A percentile compares a stretch with the other conserved stretches of the same genome.
phyloP scores from a whole-genome alignment of 2,113 vertebrate genomes.

The Pavo muticus region DNA sequence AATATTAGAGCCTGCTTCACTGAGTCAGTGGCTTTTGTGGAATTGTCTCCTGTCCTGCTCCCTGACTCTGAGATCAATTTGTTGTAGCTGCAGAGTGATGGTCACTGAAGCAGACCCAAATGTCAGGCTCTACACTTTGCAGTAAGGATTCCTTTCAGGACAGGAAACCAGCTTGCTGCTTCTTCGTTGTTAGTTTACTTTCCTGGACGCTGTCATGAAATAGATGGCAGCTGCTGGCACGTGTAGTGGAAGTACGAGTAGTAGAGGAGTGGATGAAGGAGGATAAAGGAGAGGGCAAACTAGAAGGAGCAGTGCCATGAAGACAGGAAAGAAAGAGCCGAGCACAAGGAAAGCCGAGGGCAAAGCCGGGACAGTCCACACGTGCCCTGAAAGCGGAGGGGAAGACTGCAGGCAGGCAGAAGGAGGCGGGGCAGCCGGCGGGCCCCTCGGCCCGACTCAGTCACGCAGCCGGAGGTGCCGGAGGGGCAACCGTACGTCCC shows the following conservation, averaged over 20 bases:
- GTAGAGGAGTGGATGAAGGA: neutral
- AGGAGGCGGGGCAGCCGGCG: too few species aligned
- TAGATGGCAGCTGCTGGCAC: constrained; percentile 2
- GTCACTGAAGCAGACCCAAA: neutral
- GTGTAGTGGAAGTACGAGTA: neutral
- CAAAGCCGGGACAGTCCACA: fast-evolving
- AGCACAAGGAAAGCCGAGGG: too few species aligned
- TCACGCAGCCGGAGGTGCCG: too few species aligned
- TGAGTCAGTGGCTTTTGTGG: neutral
- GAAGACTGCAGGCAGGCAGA: neutral
- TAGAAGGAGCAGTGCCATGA: neutral
- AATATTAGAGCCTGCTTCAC: neutral
- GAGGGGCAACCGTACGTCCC: neutral
- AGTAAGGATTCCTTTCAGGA: constrained; percentile 1
- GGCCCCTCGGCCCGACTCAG: too few species aligned
- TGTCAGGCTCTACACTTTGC: neutral
- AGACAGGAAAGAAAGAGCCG: neutral
- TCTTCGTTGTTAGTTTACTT: constrained; percentile 38
- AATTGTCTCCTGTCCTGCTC: neutral
- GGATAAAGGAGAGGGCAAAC: neutral
- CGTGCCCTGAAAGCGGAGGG: neutral
- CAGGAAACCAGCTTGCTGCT: constrained; percentile 1
- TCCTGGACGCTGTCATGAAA: neutral
- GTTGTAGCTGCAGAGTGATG: neutral
- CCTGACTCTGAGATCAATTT: neutral